Percentiles rank a stretch among this genome's conserved stretches.
Evolutionary conservation across 2,797 vertebrate genomes (phyloP).

Genomic region (Brachymystax lenok): DNA sequence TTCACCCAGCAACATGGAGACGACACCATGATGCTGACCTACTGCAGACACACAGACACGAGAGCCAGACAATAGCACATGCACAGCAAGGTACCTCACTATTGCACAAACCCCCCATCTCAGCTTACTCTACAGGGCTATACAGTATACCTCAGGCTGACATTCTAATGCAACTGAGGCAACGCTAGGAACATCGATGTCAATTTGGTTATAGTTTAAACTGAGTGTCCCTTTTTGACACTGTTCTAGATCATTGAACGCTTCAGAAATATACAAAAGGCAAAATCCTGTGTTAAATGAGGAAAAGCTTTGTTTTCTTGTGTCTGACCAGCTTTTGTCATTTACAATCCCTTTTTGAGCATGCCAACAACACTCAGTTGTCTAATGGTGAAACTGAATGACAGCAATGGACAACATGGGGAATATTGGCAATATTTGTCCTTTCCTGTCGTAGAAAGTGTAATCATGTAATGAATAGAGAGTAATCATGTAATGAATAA

Average conservation of each 20-base stretch:
- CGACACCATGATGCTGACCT: slow-evolving; percentile 55
- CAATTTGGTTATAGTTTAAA: slow-evolving; percentile 12
- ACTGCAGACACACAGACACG: slow-evolving; percentile 11
- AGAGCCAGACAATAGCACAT: slow-evolving; percentile 49
- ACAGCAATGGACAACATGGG: slow-evolving; percentile 18
- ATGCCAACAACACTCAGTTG: slow-evolving; percentile 9
- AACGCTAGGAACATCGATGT: slow-evolving; percentile 42
- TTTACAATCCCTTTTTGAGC: slow-evolving; percentile 30
- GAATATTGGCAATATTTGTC: slow-evolving; percentile 25
- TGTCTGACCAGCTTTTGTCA: slow-evolving; percentile 22
- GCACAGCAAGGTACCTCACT: slow-evolving; percentile 56
- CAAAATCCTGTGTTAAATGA: slow-evolving; percentile 12
- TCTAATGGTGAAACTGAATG: neutral
- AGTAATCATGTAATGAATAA: slow-evolving; percentile 19
- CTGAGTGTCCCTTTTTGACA: slow-evolving; percentile 31
- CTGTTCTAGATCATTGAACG: slow-evolving; percentile 11
- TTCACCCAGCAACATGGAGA: slow-evolving; percentile 57
- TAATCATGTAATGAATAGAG: slow-evolving; percentile 23
- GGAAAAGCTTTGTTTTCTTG: slow-evolving; percentile 16
- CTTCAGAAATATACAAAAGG: slow-evolving; percentile 20
- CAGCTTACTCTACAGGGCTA: slow-evolving; percentile 48
- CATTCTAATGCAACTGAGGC: slow-evolving; percentile 54
- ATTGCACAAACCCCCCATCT: slow-evolving; percentile 55
- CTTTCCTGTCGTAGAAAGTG: slow-evolving; percentile 31
- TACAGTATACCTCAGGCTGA: slow-evolving; percentile 48